Base-by-base conservation (phyloP, 2,888 invertebrate species). In the Scaptomyza reducta region DNA sequence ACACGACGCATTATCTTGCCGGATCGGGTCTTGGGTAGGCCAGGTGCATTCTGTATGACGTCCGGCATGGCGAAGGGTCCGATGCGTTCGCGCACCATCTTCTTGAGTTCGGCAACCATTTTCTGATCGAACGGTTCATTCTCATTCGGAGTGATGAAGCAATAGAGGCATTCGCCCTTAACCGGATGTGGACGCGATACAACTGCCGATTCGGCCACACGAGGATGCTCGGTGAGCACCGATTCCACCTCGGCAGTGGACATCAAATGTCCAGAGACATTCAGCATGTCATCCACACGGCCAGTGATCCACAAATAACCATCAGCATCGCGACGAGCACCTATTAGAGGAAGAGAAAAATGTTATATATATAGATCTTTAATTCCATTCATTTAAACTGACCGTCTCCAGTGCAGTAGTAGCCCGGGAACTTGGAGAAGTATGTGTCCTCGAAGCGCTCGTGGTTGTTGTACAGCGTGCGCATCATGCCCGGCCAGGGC, bases 401-500 rank as follows among this genome's bases (percentile, higher is more conserved):
- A 97, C 98, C 99, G 92, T 99, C 99, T 49, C 99, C 99, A 53
- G 99, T 99, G 92, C 97, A 98, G 91, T 99, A 99, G 92, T 95
- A 99, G 56, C 99, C 99, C 0, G 97, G 97, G 92, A 99, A 99
- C 92, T 97, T 97, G 58, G 96, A 95, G 93, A 99, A 99, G 91
- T 99, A 99, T 1, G 98, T 97, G 44, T 95, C 95, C 91, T 97
- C 96, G 91, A 96, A 98, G 79, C 97, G 94, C 77, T 95, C 94
- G 90, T 99, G 98, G 92, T 98, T 96, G 54, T 96, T 96, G 91
- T 94, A 98, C 27, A 99, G 94, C 0, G 97, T 96, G 71, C 99
- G 94, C 98, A 99, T 98, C 93, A 99, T 97, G 77, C 99, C 98
- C 0, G 99, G 99, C 99, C 99, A 99, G 3, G 99, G 99, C 79